Base-by-base conservation (phyloP, 2,797 vertebrate species). In the Scyliorhinus canicula region DNA sequence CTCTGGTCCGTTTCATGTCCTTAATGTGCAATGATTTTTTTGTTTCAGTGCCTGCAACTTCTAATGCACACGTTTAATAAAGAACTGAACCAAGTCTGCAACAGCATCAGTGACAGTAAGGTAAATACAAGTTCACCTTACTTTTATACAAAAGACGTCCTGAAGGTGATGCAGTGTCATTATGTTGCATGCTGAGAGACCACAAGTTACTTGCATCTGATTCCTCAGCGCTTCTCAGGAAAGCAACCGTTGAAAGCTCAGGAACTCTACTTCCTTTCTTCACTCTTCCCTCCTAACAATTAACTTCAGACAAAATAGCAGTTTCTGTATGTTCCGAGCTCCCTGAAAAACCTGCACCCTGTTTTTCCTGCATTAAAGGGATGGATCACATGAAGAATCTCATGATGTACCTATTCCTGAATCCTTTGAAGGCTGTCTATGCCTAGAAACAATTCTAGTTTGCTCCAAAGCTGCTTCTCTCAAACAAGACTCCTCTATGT, bases 91-190 rank as follows among this genome's bases (percentile, higher is more conserved):
- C 98, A 99, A 96, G 97, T 99, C 95, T 98, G 98, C 95, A 97
- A 98, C 98, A 99, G 99, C 96, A 98, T 99, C 97, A 99, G 99
- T 31, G 99, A 99, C 96, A 99, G 99, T 96, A 99, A 99, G 98
- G 99, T 99, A 96, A 96, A 77, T 1, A 60, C 4, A 77, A 12
- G 57, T 1, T n/a, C 57, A 21, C n/a, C 1, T 31, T 21, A 44
- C 44, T 82, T 47, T 82, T 24, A 82, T 44, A 82, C 19, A 21
- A 26, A 44, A 47, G 40, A 47, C 21, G 16, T 1, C 40, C 40
- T 82, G 40, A 47, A 82, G 1, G 47, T 82, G 40, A 19, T 82
- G 21, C 21, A 47, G 79, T 2, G 2, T 19, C 47, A 40, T 9
- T 28, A 79, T 79, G 74, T 77, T 77, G 35, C n/a, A 40, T 3